Evolutionary conservation across 2,113 vertebrate species (phyloP), one percentile per base, ranked within the genome.

Genomic region (Stegostoma tigrinum): DNA sequence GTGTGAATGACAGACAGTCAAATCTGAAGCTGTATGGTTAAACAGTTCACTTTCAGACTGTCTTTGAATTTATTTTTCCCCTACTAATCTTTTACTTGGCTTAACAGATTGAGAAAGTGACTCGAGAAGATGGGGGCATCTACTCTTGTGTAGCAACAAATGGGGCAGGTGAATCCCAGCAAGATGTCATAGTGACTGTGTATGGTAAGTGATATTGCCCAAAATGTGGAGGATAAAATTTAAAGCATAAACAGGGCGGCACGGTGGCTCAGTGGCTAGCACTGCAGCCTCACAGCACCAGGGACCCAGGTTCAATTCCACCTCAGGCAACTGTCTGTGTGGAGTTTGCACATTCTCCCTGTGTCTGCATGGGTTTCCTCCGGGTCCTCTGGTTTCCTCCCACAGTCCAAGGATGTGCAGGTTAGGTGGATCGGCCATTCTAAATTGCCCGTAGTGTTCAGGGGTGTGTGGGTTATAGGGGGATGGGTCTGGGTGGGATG

Each of bases 121-220:
- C 97, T 95, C 96, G 97, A 96, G 96, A 95, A 0, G 0, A 0
- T 21, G 80, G 75, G 3, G 23, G 52, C 86, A 67, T 5, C 0
- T 0, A 99, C 96, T 98, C 98, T 75, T 99, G 99, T 1, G 97
- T 98, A 96, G 99, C 98, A 2, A 96, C 96, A 55, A 99, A 98
- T n/a, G 97, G 98, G 96, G 98, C 97, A 0, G 98, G 98, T 7
- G 98, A 98, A 96, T 98, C 97, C 90, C 98, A 98, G 70, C 98
- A 99, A 97, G 97, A 97, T 95, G 99, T 99, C 96, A 98, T 96
- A 96, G 98, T 99, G 95, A 98, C 97, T 0, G 98, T 99, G 85
- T 97, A 97, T 70, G 98, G 99, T 99, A 96, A 5, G 97, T 93
- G 55, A 23, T 21, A 45, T 38, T 83, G 38, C 38, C 17, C n/a